Conservation (phyloP, 2,888 invertebrate genomes). For the Drosophila algonquin region DNA sequence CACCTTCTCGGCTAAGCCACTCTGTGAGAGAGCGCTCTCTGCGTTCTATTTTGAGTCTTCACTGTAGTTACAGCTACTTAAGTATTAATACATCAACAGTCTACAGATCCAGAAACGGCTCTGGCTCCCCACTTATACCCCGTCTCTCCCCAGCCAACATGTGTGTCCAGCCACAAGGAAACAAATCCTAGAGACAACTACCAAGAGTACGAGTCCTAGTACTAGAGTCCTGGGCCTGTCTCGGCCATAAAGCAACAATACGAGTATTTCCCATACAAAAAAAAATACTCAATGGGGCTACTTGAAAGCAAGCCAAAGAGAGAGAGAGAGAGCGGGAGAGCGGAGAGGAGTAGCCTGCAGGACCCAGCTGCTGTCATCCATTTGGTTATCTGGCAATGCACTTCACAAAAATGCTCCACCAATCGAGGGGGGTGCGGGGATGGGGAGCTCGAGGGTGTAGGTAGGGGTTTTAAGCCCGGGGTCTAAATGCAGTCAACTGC, state of each 20-base stretch:
- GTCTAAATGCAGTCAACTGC: conserved; percentile 76
- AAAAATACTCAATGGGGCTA: background rate
- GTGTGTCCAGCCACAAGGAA: conserved; percentile 13
- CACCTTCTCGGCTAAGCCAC: background rate
- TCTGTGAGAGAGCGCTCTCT: background rate
- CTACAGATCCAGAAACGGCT: background rate
- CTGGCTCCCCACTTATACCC: background rate
- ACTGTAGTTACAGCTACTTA: conserved; percentile 3
- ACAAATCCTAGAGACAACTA: background rate
- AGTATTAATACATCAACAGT: conserved; percentile 15
- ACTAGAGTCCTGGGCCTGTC: conserved; percentile 7
- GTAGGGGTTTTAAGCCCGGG: background rate
- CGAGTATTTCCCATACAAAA: background rate
- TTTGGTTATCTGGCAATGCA: conserved; percentile 28
- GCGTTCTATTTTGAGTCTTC: background rate
- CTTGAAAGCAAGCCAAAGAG: background rate
- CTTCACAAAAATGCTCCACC: conserved; percentile 16
- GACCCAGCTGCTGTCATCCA: conserved; percentile 7
- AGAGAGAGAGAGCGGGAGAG: background rate
- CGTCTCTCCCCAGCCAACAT: too few species aligned
- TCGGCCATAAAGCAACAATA: conserved; percentile 9
- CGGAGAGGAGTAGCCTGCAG: conserved; percentile 11
- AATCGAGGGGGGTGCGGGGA: conserved; percentile 37
- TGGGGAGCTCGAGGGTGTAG: background rate
- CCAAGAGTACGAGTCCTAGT: background rate